phyloP scores from a whole-genome alignment of 1,140 invertebrate genomes.

The Tribolium castaneum region DNA sequence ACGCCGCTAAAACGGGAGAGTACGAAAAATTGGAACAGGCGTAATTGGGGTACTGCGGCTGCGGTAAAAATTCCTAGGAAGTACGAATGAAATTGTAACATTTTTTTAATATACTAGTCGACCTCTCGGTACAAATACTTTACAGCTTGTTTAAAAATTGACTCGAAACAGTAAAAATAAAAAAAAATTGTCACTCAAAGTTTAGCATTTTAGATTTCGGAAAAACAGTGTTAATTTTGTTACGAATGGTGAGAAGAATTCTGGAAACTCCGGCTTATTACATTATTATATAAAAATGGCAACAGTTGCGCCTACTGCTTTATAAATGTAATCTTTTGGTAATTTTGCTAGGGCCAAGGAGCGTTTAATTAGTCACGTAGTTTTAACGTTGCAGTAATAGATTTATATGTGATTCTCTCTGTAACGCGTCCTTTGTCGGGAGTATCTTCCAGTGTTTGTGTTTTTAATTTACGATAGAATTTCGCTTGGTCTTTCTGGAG shows the following conservation, averaged over 20 bases:
- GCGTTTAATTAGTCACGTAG: constrained; percentile 8
- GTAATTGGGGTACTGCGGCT: background rate
- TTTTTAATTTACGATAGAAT: constrained; percentile 7
- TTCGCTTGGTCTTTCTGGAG: constrained; percentile 21
- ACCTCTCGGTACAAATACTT: too few species aligned
- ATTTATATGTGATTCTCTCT: background rate
- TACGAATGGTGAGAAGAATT: too few species aligned
- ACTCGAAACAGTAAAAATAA: too few species aligned
- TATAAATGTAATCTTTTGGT: background rate
- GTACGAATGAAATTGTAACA: too few species aligned
- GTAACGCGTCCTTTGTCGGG: too few species aligned
- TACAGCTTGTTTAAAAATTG: too few species aligned
- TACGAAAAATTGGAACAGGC: background rate
- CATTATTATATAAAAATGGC: background rate
- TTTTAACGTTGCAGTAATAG: constrained; percentile 3
- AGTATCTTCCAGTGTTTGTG: too few species aligned
- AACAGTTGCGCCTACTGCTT: background rate
- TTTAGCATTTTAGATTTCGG: too few species aligned
- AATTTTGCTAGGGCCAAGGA: background rate
- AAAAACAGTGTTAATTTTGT: too few species aligned
- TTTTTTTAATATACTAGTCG: too few species aligned
- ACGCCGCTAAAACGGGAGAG: background rate
- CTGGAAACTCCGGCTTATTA: background rate
- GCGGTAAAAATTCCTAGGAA: background rate
- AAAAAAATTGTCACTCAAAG: too few species aligned